Conservation (phyloP, 2,888 invertebrate genomes). For the Chelonus formosanus region DNA sequence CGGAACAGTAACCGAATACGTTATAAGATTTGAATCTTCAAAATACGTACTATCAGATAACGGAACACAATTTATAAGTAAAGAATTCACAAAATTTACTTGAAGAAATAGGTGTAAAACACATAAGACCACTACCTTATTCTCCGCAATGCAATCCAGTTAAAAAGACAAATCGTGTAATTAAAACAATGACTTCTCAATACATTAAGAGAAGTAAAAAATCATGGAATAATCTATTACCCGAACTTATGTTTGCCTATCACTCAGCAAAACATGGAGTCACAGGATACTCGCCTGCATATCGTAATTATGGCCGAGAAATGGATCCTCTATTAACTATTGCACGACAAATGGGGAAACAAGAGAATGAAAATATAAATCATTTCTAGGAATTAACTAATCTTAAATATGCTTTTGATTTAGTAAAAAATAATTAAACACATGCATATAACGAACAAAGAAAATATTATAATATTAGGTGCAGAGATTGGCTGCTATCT, state of each 20-base stretch:
- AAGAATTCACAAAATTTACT: conserved; percentile 7
- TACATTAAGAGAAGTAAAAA: conserved; percentile 23
- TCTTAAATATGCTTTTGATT: too few species aligned
- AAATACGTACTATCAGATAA: conserved; percentile 40
- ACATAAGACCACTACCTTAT: conserved; percentile 30
- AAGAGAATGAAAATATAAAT: too few species aligned
- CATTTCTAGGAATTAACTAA: too few species aligned
- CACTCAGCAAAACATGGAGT: conserved; percentile 47
- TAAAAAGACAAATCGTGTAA: conserved; percentile 28
- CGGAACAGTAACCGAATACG: too few species aligned
- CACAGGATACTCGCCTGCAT: conserved; percentile 46
- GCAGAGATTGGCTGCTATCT: too few species aligned
- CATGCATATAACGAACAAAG: too few species aligned
- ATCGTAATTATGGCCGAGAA: too few species aligned
- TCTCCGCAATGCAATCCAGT: conserved; percentile 37
- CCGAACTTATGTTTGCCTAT: conserved; percentile 46
- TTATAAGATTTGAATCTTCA: conserved; percentile 21
- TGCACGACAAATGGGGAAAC: too few species aligned
- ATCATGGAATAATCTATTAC: conserved; percentile 44
- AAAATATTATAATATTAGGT: too few species aligned
- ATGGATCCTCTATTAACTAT: too few species aligned
- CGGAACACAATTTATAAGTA: conserved; percentile 44
- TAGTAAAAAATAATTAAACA: too few species aligned
- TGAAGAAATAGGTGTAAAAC: background rate
- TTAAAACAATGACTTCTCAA: conserved; percentile 31